Evolutionary conservation across 2,797 vertebrate genomes (phyloP).

Genomic region (Syncerus caffer): DNA sequence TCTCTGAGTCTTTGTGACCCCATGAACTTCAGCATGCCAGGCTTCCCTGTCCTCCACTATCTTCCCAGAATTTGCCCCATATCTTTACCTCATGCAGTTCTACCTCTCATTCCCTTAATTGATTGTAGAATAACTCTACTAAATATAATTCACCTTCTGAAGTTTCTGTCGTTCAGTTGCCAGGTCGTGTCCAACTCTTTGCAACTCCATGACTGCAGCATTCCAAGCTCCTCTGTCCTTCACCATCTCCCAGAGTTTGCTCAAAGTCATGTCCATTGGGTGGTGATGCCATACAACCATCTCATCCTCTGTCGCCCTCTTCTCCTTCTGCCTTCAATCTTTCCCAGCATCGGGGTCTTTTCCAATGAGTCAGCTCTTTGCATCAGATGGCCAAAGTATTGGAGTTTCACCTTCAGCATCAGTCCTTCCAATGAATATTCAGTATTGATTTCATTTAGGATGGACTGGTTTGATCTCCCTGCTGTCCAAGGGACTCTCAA

Average conservation of each 20-base stretch:
- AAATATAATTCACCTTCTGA: constrained; percentile 13
- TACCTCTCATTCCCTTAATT: background rate
- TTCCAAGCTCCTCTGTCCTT: background rate
- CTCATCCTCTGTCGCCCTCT: background rate
- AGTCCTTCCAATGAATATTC: background rate
- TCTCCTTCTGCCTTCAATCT: background rate
- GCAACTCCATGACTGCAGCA: background rate
- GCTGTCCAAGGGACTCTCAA: background rate
- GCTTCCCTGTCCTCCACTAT: background rate
- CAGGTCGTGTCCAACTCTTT: background rate
- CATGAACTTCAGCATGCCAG: background rate
- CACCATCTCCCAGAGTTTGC: background rate
- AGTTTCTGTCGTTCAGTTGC: background rate
- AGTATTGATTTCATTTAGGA: background rate
- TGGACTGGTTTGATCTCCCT: background rate
- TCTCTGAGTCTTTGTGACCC: background rate
- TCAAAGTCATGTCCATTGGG: background rate
- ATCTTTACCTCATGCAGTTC: background rate
- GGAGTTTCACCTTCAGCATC: background rate
- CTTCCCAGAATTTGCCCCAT: background rate
- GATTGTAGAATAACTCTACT: background rate
- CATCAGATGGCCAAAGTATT: background rate
- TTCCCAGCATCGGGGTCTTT: background rate
- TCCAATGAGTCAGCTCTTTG: background rate
- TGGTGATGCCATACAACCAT: background rate